These are phyloP conservation scores for Spea bombifrons DNA, from an alignment of 2,113 vertebrate species.

Conservation along the genomic window DNA sequence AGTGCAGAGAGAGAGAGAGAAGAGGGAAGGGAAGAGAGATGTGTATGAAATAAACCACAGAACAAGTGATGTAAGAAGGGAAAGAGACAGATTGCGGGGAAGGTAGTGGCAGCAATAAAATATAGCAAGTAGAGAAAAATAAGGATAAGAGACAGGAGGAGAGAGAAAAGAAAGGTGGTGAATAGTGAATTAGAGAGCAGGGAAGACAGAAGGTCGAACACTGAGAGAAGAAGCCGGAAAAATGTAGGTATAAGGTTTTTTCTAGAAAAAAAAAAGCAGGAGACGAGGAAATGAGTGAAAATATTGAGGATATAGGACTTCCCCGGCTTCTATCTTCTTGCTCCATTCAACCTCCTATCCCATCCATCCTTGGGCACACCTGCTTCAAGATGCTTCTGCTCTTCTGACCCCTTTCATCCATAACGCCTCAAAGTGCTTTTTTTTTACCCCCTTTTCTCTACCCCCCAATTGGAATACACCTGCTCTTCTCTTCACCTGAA, in stretches of 20 bases:
- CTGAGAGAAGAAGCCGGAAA: neutral
- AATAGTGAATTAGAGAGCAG: neutral
- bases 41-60: slow-evolving; percentile 13
- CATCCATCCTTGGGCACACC: neutral
- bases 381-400: neutral
- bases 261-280: neutral
- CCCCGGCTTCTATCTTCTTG: neutral
- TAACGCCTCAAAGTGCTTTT: neutral
- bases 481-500: neutral
- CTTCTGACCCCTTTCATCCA: neutral
- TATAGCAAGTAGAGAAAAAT: neutral
- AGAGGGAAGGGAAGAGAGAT: slow-evolving; percentile 9
- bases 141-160: slow-evolving; percentile 1
- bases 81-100: neutral
- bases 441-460: neutral
- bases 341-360: neutral
- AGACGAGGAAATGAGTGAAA: neutral
- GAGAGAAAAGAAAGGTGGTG: neutral
- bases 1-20: slow-evolving; percentile 20
- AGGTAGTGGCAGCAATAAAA: neutral
- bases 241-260: neutral
- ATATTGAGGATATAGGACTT: neutral
- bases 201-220: neutral
- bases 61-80: slow-evolving; percentile 12
- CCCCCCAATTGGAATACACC: neutral